Evolutionary conservation across 2,888 invertebrate genomes (phyloP).

Genomic region (Netelia virgata): DNA sequence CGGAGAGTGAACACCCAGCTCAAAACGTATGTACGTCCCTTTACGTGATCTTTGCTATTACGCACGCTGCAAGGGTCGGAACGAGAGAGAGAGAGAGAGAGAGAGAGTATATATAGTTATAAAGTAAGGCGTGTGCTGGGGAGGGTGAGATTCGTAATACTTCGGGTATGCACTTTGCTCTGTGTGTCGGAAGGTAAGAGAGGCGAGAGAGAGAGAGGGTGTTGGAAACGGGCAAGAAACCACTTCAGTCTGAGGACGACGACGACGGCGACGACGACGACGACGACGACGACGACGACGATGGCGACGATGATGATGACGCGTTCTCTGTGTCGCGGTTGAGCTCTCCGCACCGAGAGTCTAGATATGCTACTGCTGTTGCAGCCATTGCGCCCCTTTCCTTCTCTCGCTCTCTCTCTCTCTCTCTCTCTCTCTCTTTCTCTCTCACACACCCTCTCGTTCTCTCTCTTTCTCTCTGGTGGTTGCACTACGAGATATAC

Average conservation of each 20-base stretch:
- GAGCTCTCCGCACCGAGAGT: slow-evolving; percentile 16
- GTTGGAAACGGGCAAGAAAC: slow-evolving; percentile 43
- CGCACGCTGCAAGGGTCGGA: slow-evolving; percentile 47
- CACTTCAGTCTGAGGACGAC: slow-evolving; percentile 55
- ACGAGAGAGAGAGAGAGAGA: slow-evolving; percentile 1
- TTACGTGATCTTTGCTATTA: slow-evolving; percentile 60
- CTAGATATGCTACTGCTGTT: slow-evolving; percentile 43
- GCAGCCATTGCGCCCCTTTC: slow-evolving; percentile 35
- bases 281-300: slow-evolving; percentile 32
- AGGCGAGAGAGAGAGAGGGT: slow-evolving; percentile 23
- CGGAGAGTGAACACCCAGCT: slow-evolving; percentile 10
- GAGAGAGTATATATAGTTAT: background rate
- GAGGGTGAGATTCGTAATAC: slow-evolving; percentile 21
- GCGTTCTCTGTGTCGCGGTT: slow-evolving; percentile 51
- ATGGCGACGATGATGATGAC: slow-evolving; percentile 31
- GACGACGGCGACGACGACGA: slow-evolving; percentile 39
- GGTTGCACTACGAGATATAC: slow-evolving; percentile 40
- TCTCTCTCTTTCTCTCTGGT: slow-evolving; percentile 6
- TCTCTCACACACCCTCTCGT: slow-evolving; percentile 5
- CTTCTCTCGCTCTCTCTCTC: slow-evolving; percentile 23
- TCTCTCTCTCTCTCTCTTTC: no score
- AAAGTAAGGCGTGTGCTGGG: background rate
- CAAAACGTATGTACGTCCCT: slow-evolving; percentile 50
- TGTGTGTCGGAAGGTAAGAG: background rate
- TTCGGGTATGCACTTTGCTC: slow-evolving; percentile 10